Percentiles rank a stretch among this genome's conserved stretches.
Conservation (phyloP, 30 jellyfish, hydroid and myxozoan species). For the Hydractinia symbiolongicarpus region DNA sequence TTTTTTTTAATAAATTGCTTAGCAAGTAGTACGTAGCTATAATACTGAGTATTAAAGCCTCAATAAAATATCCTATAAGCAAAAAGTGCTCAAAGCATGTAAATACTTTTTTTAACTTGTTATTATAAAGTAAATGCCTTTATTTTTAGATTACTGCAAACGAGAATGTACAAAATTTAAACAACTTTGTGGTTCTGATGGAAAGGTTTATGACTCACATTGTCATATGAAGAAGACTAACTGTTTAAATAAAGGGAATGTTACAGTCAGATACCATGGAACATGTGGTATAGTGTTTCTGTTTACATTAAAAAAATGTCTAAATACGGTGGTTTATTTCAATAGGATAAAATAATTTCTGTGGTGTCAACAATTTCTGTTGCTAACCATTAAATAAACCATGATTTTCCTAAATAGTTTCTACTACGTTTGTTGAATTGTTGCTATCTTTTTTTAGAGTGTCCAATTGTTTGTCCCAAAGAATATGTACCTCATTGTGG, state of each 20-base stretch:
- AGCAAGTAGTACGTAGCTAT: too few species aligned
- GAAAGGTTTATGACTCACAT: conserved; percentile 27
- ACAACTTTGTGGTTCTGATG: conserved; percentile 60
- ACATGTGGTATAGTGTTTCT: conserved; percentile 46
- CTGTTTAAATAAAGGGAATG: conserved; percentile 33
- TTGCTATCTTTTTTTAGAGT: conserved; percentile 29
- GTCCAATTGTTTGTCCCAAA: conserved; percentile 51
- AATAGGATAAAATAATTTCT: too few species aligned
- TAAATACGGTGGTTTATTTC: too few species aligned
- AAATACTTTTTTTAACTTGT: too few species aligned
- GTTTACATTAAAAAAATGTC: neutral
- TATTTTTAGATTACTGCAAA: conserved; percentile 1
- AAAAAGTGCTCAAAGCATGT: too few species aligned
- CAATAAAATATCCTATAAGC: too few species aligned
- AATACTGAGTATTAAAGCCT: too few species aligned
- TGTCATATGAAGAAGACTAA: conserved; percentile 45
- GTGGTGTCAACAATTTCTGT: too few species aligned
- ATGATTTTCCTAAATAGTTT: neutral
- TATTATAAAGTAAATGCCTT: neutral
- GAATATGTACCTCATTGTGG: conserved; percentile 75
- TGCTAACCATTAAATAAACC: too few species aligned
- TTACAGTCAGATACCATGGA: conserved; percentile 40
- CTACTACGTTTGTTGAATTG: neutral
- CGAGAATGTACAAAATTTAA: neutral
- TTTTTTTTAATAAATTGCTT: too few species aligned